Base-by-base conservation (phyloP, 2,113 vertebrate genomes). In the Taxidea taxus region DNA sequence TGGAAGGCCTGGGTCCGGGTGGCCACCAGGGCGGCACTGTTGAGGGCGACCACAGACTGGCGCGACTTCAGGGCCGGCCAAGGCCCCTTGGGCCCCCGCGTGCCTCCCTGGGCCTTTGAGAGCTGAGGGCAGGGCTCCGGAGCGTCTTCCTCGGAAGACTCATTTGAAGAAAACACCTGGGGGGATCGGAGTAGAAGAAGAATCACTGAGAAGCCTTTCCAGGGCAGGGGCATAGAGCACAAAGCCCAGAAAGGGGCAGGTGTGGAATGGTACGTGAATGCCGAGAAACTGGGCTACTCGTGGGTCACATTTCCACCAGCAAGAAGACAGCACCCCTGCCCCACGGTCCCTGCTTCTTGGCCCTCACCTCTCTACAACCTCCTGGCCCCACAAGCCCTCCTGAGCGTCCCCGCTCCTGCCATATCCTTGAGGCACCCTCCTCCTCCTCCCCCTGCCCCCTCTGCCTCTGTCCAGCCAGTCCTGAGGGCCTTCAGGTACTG, bases 141-240 rank as follows among this genome's bases (percentile, higher is more conserved):
- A 44, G 74, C 21, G 51, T 51, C 94, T 66, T 97, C 96, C 4
- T 29, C 91, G 15, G 97, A 95, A 80, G 95, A 83, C 27, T 98
- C 97, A 0, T 31, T 81, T 54, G 97, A 87, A 44, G 90, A 97
- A 78, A 98, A 98, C 34, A 98, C 98, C 98, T 98, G 87, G 70
- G 14, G 6, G 14, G 70, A 20, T 1, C n/a, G 39, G 20, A 72
- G 27, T 4, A 39, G 29, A 78, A 75, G 64, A 49, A 78, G 47
- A 58, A 47, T 47, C 68, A 49, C 0, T 23, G 49, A 60, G 29
- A 7, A 8, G 21, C 54, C 47, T 64, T 60, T 39, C 31, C 68
- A 18, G 21, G 68, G 83, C 34, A 14, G 64, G 25, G 21, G 15
- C 13, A 2, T 1, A 3, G 31, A 54, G 60, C 34, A 37, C 49